Base-by-base conservation (phyloP, 2,113 vertebrate genomes). In the Gyps fulvus region DNA sequence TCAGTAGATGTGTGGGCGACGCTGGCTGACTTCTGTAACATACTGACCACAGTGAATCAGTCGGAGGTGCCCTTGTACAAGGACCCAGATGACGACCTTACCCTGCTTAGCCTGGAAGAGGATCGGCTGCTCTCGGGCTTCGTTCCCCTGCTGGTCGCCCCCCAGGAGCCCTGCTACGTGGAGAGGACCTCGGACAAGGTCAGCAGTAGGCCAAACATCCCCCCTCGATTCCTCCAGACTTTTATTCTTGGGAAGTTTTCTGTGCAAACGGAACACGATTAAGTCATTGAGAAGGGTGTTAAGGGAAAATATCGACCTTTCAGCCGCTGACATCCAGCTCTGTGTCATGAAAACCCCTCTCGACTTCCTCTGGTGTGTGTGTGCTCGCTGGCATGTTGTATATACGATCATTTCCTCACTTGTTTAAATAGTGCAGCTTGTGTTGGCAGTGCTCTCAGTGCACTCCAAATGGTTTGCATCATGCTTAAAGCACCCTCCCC, bases 401-500 rank as follows among this genome's bases (percentile, higher is more conserved):
- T 99, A 99, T 99, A 99, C 98, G 99, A 99, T 99, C 99, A 99
- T 99, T 99, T 99, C 99, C 99, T 99, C 99, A 99, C 99, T 99
- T 99, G 99, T 99, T 99, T 99, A 99, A 99, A 99, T 99, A 99
- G 99, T 99, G 98, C 99, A 99, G 99, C 99, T 99, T 99, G 99
- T 99, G 98, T 99, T 99, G 99, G 99, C 99, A 99, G 98, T 97
- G 98, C 98, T 98, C 98, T 98, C 97, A 66, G 98, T 99, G 98
- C 97, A 97, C 99, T 99, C 99, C 99, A 99, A 99, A 99, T 99
- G 99, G 99, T 99, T 99, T 99, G 99, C 99, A 99, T 99, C 99
- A 99, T 98, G 98, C 99, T 99, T 99, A 98, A 99, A 98, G 98
- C 98, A 98, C 99, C 98, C 98, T 98, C 97, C 98, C 98, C 97